Evolutionary conservation across 92 coral and sea anemone genomes (phyloP), one percentile per base, ranked within the genome.

Genomic region (Epizoanthus scotinus): DNA sequence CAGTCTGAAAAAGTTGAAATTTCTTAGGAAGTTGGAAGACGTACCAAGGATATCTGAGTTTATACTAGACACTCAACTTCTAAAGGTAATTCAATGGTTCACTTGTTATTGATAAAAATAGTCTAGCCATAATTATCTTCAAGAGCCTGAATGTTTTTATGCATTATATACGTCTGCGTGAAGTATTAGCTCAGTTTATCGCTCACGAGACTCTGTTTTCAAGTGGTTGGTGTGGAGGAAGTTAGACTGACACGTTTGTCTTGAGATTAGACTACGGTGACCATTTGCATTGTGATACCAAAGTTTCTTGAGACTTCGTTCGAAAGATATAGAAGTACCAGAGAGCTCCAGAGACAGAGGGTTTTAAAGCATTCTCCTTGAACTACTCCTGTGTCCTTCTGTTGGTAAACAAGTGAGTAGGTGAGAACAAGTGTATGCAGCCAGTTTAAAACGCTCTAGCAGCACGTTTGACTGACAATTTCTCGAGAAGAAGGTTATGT

Each of bases 361-460:
- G 22, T 24, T 31, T 29, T 31, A 10, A 8, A 14, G 21, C 15
- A 22, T 34, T 18, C 14, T 36, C 21, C 44, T 50, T 9, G 6
- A 49, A 8, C 7, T 0, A 22, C 5, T 59, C 26, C 56, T 31
- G 55, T 34, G 36, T 53, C 34, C 8, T 55, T 38, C 55, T 31
- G 27, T 26, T 75, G 81, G 59, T 75, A 27, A 36, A 59, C 81
- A 36, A 38, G 34, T 40, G 59, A 38, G 34, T 40, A 75, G 57
- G 68, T 75, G 34, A 75, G 14, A 73, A 75, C 17, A 75, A 36
- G 1, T 70, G 13, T 34, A 12, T 20, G 26, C 19, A 13, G 24
- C 27, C 22, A 40, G 15, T 57, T 22, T 24, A 59, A 21, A 44
- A 9, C 52, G 2, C 52, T 47, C 52, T 10, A 47, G 12, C 14